These are phyloP conservation scores for Thaumatotibia leucotreta DNA, from an alignment of 1,140 invertebrate genomes.

Conservation along the genomic window DNA sequence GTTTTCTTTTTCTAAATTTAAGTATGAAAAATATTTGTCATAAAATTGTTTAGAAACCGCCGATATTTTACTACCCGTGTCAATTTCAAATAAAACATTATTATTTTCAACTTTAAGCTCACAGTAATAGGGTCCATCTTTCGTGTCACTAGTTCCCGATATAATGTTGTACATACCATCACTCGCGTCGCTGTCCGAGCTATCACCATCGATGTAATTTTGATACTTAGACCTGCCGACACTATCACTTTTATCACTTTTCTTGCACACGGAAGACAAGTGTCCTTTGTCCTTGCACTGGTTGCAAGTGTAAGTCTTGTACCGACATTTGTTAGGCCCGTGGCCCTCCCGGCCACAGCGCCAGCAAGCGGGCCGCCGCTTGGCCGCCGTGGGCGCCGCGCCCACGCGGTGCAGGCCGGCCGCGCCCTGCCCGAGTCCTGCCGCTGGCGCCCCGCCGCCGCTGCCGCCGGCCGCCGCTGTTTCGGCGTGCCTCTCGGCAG, in stretches of 20 bases:
- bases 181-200: no score
- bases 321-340: not conserved
- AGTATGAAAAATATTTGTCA: no score
- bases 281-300: not conserved
- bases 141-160: no score
- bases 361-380: not conserved
- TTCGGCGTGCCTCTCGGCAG: no score
- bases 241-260: not conserved
- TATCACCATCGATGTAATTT: not conserved
- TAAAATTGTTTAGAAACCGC: no score
- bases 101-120: no score
- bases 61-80: no score
- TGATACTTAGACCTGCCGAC: not conserved
- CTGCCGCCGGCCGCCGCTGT: not conserved
- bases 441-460: constrained; percentile 3
- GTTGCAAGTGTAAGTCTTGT: not conserved
- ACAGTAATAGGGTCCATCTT: no score
- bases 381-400: not conserved
- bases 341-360: not conserved
- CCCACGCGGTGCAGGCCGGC: constrained; percentile 18
- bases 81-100: no score
- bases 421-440: constrained; percentile 12
- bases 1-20: no score
- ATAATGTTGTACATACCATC: no score
- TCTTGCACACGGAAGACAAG: not conserved